Evolutionary conservation across 2,113 vertebrate genomes (phyloP).

Genomic region (Oreamnos americanus): DNA sequence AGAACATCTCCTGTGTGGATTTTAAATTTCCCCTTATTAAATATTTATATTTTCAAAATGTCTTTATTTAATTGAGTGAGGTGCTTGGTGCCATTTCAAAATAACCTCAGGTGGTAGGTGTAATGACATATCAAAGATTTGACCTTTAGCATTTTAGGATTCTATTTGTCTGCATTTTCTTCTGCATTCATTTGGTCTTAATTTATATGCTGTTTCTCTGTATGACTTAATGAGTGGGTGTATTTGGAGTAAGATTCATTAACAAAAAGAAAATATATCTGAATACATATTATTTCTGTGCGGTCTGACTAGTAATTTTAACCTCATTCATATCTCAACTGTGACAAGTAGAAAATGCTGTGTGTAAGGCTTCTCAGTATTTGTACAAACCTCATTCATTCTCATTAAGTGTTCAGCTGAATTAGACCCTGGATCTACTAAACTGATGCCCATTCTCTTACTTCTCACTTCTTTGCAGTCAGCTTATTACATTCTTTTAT

Average conservation of each 20-base stretch:
- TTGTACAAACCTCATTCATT: slow-evolving; percentile 49
- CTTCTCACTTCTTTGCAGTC: slow-evolving; percentile 1
- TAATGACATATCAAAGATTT: slow-evolving; percentile 78
- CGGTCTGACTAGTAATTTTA: slow-evolving; percentile 29
- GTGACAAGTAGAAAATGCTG: slow-evolving; percentile 53
- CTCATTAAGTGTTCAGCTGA: slow-evolving; percentile 40
- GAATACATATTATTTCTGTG: slow-evolving; percentile 23
- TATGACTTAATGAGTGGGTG: slow-evolving; percentile 34
- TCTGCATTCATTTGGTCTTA: slow-evolving; percentile 75
- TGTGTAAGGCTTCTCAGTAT: slow-evolving; percentile 26
- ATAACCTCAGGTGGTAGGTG: slow-evolving; percentile 74
- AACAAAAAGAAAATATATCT: slow-evolving; percentile 64
- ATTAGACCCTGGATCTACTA: slow-evolving; percentile 11
- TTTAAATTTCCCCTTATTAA: slow-evolving; percentile 80
- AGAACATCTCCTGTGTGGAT: slow-evolving; percentile 74
- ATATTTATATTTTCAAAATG: slow-evolving; percentile 83
- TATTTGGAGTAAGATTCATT: slow-evolving; percentile 70
- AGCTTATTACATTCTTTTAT: slow-evolving; percentile 56
- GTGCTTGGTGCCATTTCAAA: slow-evolving; percentile 79
- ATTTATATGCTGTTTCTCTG: slow-evolving; percentile 72
- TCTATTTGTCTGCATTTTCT: slow-evolving; percentile 78
- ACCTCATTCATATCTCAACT: slow-evolving; percentile 33
- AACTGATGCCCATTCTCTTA: neutral
- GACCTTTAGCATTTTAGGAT: slow-evolving; percentile 82
- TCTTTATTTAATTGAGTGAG: slow-evolving; percentile 82